Evolutionary conservation across 2,113 vertebrate genomes (phyloP).

Genomic region (Phaethon lepturus): DNA sequence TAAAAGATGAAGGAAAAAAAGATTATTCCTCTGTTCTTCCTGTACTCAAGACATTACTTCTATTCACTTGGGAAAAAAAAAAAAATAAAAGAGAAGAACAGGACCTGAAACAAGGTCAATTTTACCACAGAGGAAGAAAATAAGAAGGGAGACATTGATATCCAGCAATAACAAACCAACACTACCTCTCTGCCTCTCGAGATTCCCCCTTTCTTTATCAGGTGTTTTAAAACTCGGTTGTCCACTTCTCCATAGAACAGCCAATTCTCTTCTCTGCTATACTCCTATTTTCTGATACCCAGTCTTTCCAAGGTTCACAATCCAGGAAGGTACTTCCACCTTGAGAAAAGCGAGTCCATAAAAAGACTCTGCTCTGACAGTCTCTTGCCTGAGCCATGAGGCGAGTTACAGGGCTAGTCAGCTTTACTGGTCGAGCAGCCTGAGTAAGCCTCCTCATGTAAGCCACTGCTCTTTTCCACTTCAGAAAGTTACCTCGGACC

Average conservation of each 20-base stretch:
- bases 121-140: not conserved
- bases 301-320: not conserved
- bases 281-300: not conserved
- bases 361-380: not conserved
- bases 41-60: not conserved
- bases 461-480: not conserved
- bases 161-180: not conserved
- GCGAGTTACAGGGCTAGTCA: not conserved
- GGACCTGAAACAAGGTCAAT: not conserved
- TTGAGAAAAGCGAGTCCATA: not conserved
- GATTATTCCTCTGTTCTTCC: not conserved
- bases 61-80: not conserved
- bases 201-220: not conserved
- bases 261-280: not conserved
- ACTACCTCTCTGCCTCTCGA: not conserved
- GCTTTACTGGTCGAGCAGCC: not conserved
- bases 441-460: not conserved
- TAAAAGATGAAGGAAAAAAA: not conserved
- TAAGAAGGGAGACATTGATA: not conserved
- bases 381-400: not conserved
- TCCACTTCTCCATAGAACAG: not conserved
- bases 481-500: not conserved
- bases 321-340: not conserved
- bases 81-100: not conserved
- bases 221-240: not conserved